Percentiles rank a stretch among this genome's conserved stretches.
phyloP scores from a whole-genome alignment of 2,797 vertebrate species.

The Notamacropus eugenii region DNA sequence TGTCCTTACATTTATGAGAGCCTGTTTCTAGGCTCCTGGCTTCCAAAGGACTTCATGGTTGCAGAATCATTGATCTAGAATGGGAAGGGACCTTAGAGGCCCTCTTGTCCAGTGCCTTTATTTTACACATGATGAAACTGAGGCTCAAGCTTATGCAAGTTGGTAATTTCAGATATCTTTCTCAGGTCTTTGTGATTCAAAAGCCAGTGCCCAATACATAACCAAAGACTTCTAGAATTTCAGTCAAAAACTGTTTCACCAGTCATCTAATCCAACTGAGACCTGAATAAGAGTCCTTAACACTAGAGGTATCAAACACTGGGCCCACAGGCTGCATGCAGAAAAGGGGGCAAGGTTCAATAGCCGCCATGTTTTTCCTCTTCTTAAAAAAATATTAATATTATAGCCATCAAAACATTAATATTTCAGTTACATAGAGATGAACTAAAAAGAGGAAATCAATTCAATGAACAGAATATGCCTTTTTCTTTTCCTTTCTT shows the following conservation, averaged over 20 bases:
- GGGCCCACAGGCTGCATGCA: not conserved
- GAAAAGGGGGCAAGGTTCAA: not conserved
- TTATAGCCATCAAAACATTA: not conserved
- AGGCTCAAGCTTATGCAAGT: not conserved
- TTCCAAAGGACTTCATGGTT: not conserved
- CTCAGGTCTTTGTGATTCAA: not conserved
- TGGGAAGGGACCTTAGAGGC: not conserved
- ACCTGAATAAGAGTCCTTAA: not conserved
- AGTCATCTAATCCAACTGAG: not conserved
- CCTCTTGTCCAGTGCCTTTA: not conserved
- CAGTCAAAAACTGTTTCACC: not conserved
- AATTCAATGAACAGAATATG: not conserved
- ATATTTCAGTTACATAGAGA: not conserved
- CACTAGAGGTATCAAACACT: no score
- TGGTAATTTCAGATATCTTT: not conserved
- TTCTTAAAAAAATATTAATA: not conserved
- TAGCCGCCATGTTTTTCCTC: not conserved
- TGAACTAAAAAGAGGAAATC: not conserved
- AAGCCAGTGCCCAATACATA: not conserved
- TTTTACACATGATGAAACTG: not conserved
- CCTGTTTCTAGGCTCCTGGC: not conserved
- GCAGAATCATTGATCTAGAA: not conserved
- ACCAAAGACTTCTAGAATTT: not conserved
- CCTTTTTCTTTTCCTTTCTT: no score
- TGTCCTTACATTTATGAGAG: not conserved